phyloP scores from a whole-genome alignment of 2,888 invertebrate species.

The Drosophila birchii region DNA sequence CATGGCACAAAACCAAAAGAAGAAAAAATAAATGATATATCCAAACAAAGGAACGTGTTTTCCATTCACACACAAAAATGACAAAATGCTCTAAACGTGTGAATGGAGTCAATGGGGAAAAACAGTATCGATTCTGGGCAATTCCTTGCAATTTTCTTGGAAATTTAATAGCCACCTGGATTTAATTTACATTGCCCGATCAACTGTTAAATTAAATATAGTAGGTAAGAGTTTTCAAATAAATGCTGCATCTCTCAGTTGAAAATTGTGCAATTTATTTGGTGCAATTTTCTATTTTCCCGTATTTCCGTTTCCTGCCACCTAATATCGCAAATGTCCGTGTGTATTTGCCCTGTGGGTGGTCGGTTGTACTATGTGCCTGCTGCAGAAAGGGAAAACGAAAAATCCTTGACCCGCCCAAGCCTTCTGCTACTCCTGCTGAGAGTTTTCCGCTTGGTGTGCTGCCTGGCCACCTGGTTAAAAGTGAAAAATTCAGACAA shows the following conservation, averaged over 20 bases:
- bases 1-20: background rate
- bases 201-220: constrained; percentile 6
- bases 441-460: constrained; percentile 28
- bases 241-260: constrained; percentile 1
- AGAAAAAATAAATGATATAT: constrained; percentile 26
- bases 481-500: background rate
- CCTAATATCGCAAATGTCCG: constrained; percentile 8
- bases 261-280: constrained; percentile 23
- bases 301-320: constrained; percentile 22
- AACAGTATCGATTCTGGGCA: constrained; percentile 24
- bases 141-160: constrained; percentile 1
- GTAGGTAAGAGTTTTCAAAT: background rate
- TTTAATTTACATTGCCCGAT: constrained; percentile 12
- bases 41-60: constrained; percentile 9
- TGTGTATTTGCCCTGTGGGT: constrained; percentile 13
- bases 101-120: constrained; percentile 18
- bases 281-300: constrained; percentile 28
- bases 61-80: constrained; percentile 14
- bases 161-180: constrained; percentile 4
- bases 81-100: constrained; percentile 24
- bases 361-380: constrained; percentile 20
- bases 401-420: constrained; percentile 63
- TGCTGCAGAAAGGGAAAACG: constrained; percentile 43
- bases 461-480: constrained; percentile 13
- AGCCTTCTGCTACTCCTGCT: constrained; percentile 12